A percentile compares a stretch with the other conserved stretches of the same genome.
Conservation (phyloP, 2,113 vertebrate genomes). For the Cisticola juncidis region DNA sequence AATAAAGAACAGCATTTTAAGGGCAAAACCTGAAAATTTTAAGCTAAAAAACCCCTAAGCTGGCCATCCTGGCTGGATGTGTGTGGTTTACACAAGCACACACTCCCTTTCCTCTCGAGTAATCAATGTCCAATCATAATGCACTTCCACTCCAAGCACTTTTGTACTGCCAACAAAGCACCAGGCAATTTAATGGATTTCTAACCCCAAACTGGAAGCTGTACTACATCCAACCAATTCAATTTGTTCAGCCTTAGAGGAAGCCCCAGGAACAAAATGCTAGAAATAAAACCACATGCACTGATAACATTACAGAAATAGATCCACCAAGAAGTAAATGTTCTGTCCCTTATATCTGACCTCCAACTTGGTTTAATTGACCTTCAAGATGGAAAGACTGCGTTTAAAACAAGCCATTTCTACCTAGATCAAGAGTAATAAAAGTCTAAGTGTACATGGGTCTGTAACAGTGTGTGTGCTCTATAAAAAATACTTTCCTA, state of each 20-base stretch:
- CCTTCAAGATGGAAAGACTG: not conserved
- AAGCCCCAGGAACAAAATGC: constrained; percentile 9
- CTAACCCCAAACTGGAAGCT: constrained; percentile 52
- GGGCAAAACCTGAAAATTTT: not conserved
- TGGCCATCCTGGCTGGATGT: not conserved
- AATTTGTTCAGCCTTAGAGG: constrained; percentile 38
- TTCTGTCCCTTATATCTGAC: constrained; percentile 46
- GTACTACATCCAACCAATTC: constrained; percentile 28
- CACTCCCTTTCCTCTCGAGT: not conserved
- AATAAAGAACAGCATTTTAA: not conserved
- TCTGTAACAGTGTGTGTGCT: not conserved
- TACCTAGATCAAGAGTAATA: not conserved
- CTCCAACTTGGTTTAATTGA: constrained; percentile 18
- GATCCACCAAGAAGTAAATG: constrained; percentile 28
- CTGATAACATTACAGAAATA: constrained; percentile 58
- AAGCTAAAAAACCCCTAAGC: not conserved
- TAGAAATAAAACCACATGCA: constrained; percentile 48
- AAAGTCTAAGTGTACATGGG: not conserved
- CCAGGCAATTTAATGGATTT: constrained; percentile 58
- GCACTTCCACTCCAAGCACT: constrained; percentile 25
- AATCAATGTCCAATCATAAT: constrained; percentile 54
- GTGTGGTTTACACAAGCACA: constrained; percentile 21
- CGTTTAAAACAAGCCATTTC: constrained; percentile 12
- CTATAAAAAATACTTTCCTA: not conserved
- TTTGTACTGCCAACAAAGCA: constrained; percentile 42